Base-by-base conservation (phyloP, 2,113 vertebrate genomes). In the Salvator merianae region DNA sequence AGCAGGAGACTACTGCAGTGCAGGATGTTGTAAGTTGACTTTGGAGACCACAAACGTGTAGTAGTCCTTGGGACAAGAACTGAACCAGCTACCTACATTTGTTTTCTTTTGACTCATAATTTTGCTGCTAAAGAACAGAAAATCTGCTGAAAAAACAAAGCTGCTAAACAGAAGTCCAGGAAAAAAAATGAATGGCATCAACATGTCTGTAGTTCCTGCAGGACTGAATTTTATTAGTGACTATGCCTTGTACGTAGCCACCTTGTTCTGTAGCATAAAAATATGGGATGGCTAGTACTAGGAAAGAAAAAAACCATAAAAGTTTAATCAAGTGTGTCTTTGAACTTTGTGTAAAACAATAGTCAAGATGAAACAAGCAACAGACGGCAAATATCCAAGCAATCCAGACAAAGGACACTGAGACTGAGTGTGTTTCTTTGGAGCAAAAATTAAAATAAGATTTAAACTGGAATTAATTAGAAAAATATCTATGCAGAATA, bases 251-350 rank as follows among this genome's bases (percentile, higher is more conserved):
- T 30, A 71, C n/a, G 47, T 36, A 55, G 38, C 34, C n/a, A 50
- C 20, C n/a, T 63, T 20, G 18, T 65, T 34, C 9, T 32, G 22
- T 74, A 63, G 55, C 79, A 59, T 59, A 74, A 24, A 73, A 63
- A 47, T 18, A 43, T 34, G 10, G 40, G 24, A 30, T 34, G 6
- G 28, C 59, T 85, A 81, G 86, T 87, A 8, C n/a, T 72, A 59
- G 84, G 84, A 79, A 84, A 84, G 2, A 86, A 77, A 59, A 16
- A 85, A 88, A 80, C 84, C 81, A 88, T 89, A 91, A 75, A 94
- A 83, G 87, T 77, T 24, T 86, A 65, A 90, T 53, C 77, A 84
- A 71, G 76, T 79, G 36, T 32, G 81, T 43, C 76, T 84, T 14
- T 0, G 1, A 79, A 55, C 73, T 40, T 50, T 66, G 5, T 86